A percentile compares a stretch with the other conserved stretches of the same genome.
These are phyloP conservation scores for Pharmacophagus antenor DNA, from an alignment of 2,888 invertebrate genomes.

Conservation along the genomic window DNA sequence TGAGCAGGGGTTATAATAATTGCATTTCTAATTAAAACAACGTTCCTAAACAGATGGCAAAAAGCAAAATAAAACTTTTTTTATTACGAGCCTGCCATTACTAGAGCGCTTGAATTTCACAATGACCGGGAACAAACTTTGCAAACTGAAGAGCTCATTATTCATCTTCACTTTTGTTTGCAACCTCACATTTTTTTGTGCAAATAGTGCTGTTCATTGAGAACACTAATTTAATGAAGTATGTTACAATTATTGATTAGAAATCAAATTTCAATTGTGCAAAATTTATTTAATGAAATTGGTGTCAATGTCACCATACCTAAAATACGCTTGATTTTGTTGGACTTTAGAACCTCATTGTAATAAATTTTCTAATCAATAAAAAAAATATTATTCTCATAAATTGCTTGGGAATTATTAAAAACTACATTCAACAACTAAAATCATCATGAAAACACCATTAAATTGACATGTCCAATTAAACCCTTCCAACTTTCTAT, in stretches of 20 bases:
- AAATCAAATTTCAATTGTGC: too few relatives aligned
- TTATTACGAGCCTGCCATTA: constrained; percentile 9
- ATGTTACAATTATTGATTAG: too few relatives aligned
- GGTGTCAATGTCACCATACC: neutral
- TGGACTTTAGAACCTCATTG: neutral
- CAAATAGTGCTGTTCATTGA: constrained; percentile 1
- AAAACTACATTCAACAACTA: neutral
- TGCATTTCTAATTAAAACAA: neutral
- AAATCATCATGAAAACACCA: neutral
- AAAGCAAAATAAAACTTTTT: constrained; percentile 15
- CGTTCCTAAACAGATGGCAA: constrained; percentile 5
- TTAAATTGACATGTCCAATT: neutral
- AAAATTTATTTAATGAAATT: neutral
- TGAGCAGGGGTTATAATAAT: neutral
- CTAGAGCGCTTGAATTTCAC: constrained; percentile 27
- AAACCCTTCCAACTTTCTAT: neutral
- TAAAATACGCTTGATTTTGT: too few relatives aligned
- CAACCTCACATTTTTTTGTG: constrained; percentile 16
- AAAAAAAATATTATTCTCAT: neutral
- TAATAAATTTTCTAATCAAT: neutral
- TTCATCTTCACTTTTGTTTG: constrained; percentile 28
- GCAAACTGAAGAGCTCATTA: constrained; percentile 27
- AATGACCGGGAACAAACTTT: constrained; percentile 29
- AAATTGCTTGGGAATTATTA: neutral
- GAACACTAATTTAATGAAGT: constrained; percentile 7